A percentile compares a stretch with the other conserved stretches of the same genome.
These are phyloP conservation scores for Acanthurus leucopareius DNA, from an alignment of 2,797 vertebrate genomes.

Conservation along the genomic window DNA sequence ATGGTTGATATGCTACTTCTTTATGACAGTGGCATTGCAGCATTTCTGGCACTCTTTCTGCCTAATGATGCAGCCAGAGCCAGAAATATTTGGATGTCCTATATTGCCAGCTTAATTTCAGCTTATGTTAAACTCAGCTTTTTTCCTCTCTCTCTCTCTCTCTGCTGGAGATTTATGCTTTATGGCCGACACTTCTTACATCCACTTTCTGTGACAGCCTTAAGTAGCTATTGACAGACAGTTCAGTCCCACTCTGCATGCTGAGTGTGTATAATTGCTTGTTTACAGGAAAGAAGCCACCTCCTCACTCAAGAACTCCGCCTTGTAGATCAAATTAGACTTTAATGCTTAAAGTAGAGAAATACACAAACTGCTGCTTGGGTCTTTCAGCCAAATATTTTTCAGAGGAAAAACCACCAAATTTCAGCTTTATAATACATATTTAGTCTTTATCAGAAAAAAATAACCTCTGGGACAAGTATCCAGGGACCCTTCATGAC, in stretches of 20 bases:
- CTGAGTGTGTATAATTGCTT: conserved; percentile 82
- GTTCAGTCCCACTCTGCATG: conserved; percentile 67
- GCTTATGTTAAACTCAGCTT: conserved; percentile 81
- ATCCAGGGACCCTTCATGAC: conserved; percentile 34
- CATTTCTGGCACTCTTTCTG: conserved; percentile 61
- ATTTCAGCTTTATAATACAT: conserved; percentile 19
- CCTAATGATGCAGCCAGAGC: conserved; percentile 76
- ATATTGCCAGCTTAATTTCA: conserved; percentile 85
- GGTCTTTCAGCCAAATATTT: conserved; percentile 28
- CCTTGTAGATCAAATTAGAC: conserved; percentile 66
- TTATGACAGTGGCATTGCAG: conserved; percentile 61
- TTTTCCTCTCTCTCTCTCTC: conserved; percentile 37
- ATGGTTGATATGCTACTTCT: conserved; percentile 52
- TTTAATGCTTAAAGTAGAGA: conserved; percentile 64
- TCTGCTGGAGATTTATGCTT: conserved; percentile 73
- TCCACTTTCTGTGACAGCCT: conserved; percentile 78
- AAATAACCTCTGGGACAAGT: background rate
- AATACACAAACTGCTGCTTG: conserved; percentile 21
- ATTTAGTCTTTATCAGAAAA: conserved; percentile 19
- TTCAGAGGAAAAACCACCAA: conserved; percentile 12
- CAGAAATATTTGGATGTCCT: conserved; percentile 74
- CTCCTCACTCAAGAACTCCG: conserved; percentile 61
- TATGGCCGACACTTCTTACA: conserved; percentile 72
- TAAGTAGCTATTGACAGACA: conserved; percentile 82
- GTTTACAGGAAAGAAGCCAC: conserved; percentile 77